These are phyloP conservation scores for Sepiola atlantica DNA, from an alignment of 2,888 invertebrate genomes.

Conservation along the genomic window DNA sequence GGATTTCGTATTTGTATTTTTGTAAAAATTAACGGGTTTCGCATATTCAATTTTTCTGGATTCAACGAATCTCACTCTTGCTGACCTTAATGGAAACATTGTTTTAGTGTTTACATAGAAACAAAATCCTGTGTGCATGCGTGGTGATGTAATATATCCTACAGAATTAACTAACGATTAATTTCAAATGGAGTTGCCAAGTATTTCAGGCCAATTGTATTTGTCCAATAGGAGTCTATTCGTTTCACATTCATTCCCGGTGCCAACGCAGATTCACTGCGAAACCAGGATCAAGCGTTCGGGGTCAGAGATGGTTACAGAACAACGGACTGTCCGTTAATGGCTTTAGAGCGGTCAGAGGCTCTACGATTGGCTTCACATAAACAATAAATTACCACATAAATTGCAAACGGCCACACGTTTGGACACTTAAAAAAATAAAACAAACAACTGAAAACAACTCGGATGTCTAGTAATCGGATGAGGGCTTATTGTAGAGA, in stretches of 20 bases:
- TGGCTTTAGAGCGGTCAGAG: neutral
- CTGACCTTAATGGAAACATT: too few species aligned
- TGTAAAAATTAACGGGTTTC: too few species aligned
- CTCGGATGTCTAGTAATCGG: neutral
- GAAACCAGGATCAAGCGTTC: neutral
- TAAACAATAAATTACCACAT: slow-evolving; percentile 9
- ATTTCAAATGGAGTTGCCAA: neutral
- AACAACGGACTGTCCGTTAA: neutral
- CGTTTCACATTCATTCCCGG: neutral
- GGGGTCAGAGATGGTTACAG: slow-evolving; percentile 15
- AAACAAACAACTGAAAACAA: neutral
- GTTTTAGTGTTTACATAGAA: too few species aligned
- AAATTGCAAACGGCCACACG: neutral
- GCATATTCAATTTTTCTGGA: too few species aligned
- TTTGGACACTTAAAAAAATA: neutral
- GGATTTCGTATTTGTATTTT: too few species aligned
- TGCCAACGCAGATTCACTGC: neutral
- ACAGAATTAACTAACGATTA: neutral
- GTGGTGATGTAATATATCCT: neutral
- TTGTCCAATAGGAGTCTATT: neutral
- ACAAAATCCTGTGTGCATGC: neutral
- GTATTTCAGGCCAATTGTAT: neutral
- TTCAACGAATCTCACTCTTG: too few species aligned
- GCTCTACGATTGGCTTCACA: slow-evolving; percentile 16
- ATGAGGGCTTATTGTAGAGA: neutral